Conservation (phyloP, 1,140 invertebrate species). For the Drosophila pseudoananassae region DNA sequence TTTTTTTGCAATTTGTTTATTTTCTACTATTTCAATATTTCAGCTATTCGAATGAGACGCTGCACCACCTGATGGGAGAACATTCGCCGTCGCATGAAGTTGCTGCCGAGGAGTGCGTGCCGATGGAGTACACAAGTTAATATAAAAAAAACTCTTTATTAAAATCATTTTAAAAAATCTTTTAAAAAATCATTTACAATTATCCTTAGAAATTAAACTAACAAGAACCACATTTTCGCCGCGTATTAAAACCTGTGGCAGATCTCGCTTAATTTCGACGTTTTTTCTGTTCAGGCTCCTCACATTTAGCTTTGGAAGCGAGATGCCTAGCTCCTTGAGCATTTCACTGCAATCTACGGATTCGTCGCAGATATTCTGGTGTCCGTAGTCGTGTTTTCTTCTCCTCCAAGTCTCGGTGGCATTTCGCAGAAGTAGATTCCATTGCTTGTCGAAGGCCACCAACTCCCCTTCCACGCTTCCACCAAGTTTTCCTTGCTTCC, state of each 20-base stretch:
- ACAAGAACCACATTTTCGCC: conserved; percentile 91
- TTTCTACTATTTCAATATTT: background rate
- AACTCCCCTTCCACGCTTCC: conserved; percentile 92
- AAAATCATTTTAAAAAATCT: no score
- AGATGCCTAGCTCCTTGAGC: conserved; percentile 62
- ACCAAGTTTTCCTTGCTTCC: conserved; percentile 88
- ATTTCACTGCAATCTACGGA: conserved; percentile 44
- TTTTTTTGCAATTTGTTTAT: no score
- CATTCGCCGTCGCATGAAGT: conserved; percentile 88
- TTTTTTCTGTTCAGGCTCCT: conserved; percentile 86
- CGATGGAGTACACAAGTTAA: conserved; percentile 85
- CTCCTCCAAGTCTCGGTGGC: conserved; percentile 94
- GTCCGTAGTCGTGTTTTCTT: conserved; percentile 83
- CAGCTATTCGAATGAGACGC: conserved; percentile 90
- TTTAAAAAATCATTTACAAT: conserved; percentile 22
- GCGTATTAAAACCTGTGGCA: conserved; percentile 92
- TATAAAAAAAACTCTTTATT: conserved; percentile 16
- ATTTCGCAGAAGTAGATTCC: conserved; percentile 95
- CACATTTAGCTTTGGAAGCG: conserved; percentile 85
- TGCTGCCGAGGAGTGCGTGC: conserved; percentile 88
- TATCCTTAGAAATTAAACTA: conserved; percentile 42
- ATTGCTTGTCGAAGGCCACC: conserved; percentile 96
- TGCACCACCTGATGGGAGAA: conserved; percentile 87
- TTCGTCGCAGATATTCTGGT: conserved; percentile 57
- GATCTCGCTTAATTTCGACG: conserved; percentile 89